These are phyloP conservation scores for Cotesia typhae DNA, from an alignment of 1,140 invertebrate genomes.

Conservation along the genomic window DNA sequence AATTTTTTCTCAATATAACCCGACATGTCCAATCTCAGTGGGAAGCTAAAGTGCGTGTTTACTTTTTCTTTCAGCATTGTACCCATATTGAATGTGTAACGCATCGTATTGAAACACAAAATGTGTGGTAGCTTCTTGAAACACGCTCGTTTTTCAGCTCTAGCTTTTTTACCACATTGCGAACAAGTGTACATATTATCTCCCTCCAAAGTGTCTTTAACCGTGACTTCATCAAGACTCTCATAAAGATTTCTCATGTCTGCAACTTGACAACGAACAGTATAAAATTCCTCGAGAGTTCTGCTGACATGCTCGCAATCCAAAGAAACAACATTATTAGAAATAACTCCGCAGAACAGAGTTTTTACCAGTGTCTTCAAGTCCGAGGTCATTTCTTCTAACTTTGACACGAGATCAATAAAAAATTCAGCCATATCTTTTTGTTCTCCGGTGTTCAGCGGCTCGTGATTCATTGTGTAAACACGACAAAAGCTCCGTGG, in stretches of 20 bases:
- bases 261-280: constrained; percentile 92
- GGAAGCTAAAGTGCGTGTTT: constrained; percentile 97
- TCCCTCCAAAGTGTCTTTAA: constrained; percentile 94
- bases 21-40: constrained; percentile 90
- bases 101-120: constrained; percentile 96
- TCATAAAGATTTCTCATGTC: constrained; percentile 96
- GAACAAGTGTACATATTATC: constrained; percentile 98
- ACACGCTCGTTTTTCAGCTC: constrained; percentile 93
- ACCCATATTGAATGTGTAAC: constrained; percentile 98
- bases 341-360: constrained; percentile 90
- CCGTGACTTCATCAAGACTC: constrained; percentile 93
- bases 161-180: constrained; percentile 92
- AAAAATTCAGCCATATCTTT: constrained; percentile 99
- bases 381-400: constrained; percentile 95
- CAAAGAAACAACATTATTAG: constrained; percentile 93
- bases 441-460: constrained; percentile 94
- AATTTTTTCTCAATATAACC: constrained; percentile 93
- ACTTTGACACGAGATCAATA: constrained; percentile 93
- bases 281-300: constrained; percentile 95
- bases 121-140: constrained; percentile 94
- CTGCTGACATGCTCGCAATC: constrained; percentile 94
- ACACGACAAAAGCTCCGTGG: constrained; percentile 94
- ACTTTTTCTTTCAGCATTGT: constrained; percentile 98
- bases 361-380: constrained; percentile 90
- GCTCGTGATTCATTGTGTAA: constrained; percentile 96